These are phyloP conservation scores for Xylocopa sonorina DNA, from an alignment of 1,140 invertebrate genomes.

Conservation along the genomic window DNA sequence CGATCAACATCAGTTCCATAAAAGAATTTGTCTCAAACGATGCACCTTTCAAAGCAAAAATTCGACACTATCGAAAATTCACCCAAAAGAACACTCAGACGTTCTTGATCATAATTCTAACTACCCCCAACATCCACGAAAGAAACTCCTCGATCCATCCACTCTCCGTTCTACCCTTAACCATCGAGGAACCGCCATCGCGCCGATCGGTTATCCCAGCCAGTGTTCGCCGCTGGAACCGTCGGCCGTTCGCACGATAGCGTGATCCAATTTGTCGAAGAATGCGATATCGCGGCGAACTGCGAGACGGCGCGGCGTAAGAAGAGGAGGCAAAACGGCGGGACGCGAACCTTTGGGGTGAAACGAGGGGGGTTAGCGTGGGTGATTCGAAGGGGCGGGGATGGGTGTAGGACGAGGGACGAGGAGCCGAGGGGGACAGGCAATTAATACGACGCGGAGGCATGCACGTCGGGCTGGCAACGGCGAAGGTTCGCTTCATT, in stretches of 20 bases:
- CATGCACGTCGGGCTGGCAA: constrained; percentile 74
- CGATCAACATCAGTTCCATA: no score
- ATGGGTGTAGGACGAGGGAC: constrained; percentile 69
- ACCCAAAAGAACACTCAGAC: no score
- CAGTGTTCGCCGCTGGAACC: constrained; percentile 60
- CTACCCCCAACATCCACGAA: not conserved
- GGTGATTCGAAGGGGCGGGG: constrained; percentile 21
- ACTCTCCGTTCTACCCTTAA: not conserved
- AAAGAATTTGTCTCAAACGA: no score
- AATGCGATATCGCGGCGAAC: constrained; percentile 74
- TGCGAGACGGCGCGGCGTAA: constrained; percentile 56
- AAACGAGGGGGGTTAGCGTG: not conserved
- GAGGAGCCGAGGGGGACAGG: constrained; percentile 65
- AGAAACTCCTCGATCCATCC: not conserved
- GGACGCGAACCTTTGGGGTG: constrained; percentile 33
- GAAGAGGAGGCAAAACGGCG: constrained; percentile 54
- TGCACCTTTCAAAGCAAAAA: no score
- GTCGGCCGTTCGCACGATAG: constrained; percentile 71
- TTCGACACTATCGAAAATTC: no score
- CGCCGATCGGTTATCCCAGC: constrained; percentile 50
- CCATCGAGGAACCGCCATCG: not conserved
- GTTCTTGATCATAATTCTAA: no score
- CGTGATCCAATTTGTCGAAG: constrained; percentile 81
- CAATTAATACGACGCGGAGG: constrained; percentile 79
- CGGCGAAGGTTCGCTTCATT: constrained; percentile 77